phyloP scores from a whole-genome alignment of 2,797 vertebrate species.

The Sternotherus odoratus region DNA sequence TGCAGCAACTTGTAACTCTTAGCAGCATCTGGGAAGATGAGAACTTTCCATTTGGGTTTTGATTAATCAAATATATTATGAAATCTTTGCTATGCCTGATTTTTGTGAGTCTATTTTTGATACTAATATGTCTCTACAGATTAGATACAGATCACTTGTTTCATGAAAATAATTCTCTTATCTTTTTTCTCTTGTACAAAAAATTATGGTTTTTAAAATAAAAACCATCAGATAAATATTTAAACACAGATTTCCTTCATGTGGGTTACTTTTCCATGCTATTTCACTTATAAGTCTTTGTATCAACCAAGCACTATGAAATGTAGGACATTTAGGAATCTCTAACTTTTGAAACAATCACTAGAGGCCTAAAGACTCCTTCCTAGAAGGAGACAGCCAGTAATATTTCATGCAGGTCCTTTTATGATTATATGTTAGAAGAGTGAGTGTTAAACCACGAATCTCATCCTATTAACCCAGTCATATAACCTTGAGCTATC shows the following conservation, averaged over 20 bases:
- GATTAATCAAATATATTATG: constrained; percentile 72
- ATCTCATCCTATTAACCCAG: constrained; percentile 77
- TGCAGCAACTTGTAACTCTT: constrained; percentile 55
- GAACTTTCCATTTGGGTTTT: constrained; percentile 51
- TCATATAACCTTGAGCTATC: constrained; percentile 77
- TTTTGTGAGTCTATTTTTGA: constrained; percentile 64
- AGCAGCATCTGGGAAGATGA: constrained; percentile 66
- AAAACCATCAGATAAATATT: constrained; percentile 72
- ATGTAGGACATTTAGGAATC: constrained; percentile 57
- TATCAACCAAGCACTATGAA: constrained; percentile 57
- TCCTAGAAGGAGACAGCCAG: constrained; percentile 53
- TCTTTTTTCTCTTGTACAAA: constrained; percentile 58
- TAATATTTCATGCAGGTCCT: constrained; percentile 74
- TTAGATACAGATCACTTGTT: constrained; percentile 65
- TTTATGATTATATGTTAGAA: constrained; percentile 74
- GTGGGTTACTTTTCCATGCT: constrained; percentile 26
- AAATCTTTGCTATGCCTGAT: constrained; percentile 59
- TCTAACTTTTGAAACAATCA: constrained; percentile 75
- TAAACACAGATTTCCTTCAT: constrained; percentile 66
- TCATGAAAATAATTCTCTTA: constrained; percentile 66
- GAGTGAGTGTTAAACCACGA: constrained; percentile 66
- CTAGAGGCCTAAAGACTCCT: constrained; percentile 51
- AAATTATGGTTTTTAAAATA: constrained; percentile 60
- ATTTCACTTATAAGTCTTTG: constrained; percentile 62
- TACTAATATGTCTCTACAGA: constrained; percentile 64